Percentiles rank a stretch among this genome's conserved stretches.
Conservation (phyloP, 2,797 vertebrate species). For the Brotula barbata region DNA sequence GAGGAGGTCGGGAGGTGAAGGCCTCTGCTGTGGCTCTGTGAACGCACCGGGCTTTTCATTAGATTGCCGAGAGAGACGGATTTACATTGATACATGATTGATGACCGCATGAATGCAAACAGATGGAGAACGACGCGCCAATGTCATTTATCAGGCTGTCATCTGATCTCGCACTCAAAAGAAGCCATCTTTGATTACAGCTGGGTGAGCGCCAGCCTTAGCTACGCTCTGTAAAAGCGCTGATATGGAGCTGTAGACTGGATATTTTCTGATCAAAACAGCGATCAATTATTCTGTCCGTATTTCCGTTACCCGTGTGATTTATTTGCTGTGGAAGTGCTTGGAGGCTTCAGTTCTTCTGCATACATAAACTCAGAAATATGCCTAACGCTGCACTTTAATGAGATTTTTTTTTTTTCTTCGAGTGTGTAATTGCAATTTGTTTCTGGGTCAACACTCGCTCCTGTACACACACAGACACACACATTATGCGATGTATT, state of each 20-base stretch:
- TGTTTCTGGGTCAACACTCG: slow-evolving; percentile 14
- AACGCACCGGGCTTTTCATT: too few relatives aligned
- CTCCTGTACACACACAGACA: slow-evolving; percentile 11
- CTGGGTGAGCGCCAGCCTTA: neutral
- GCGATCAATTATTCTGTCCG: slow-evolving; percentile 21
- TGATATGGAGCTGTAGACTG: neutral
- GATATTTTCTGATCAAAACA: slow-evolving; percentile 21
- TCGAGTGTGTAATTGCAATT: slow-evolving; percentile 2
- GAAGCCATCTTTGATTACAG: neutral
- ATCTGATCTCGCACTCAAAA: neutral
- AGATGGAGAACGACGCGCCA: too few relatives aligned
- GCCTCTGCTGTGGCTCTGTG: too few relatives aligned
- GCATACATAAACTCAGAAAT: slow-evolving; percentile 6
- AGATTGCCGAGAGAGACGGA: too few relatives aligned
- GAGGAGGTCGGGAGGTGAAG: too few relatives aligned
- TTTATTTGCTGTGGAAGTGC: neutral
- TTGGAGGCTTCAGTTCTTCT: slow-evolving; percentile 2
- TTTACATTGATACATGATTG: too few relatives aligned
- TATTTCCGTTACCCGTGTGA: neutral
- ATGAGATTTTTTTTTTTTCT: slow-evolving; percentile 10
- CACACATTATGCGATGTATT: too few relatives aligned
- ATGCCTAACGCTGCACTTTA: neutral
- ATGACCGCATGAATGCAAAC: too few relatives aligned
- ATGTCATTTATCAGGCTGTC: too few relatives aligned
- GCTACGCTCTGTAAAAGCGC: neutral